Evolutionary conservation across 2,113 vertebrate species (phyloP).

Genomic region (Anser brachyrhynchus): DNA sequence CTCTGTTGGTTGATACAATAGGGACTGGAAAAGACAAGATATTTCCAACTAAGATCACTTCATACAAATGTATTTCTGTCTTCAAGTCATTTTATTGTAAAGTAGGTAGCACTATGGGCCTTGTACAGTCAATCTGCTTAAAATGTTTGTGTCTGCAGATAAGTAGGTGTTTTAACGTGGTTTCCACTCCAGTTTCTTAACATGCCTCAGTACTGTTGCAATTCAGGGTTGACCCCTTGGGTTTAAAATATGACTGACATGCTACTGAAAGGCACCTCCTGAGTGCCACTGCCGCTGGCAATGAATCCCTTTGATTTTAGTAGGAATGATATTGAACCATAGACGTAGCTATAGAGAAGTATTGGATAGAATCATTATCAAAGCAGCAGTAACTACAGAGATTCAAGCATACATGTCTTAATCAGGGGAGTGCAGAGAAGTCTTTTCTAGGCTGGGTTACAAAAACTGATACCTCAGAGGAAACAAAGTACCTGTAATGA

Average conservation of each 20-base stretch:
- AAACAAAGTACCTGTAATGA: background rate
- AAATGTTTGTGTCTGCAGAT: background rate
- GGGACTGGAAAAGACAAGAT: background rate
- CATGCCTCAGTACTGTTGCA: background rate
- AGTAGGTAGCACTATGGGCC: background rate
- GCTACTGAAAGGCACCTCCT: background rate
- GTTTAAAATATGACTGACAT: background rate
- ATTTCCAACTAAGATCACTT: background rate
- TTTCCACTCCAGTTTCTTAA: background rate
- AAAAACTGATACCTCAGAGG: background rate
- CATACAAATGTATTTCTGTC: background rate
- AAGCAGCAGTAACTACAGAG: background rate
- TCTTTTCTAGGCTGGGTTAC: background rate
- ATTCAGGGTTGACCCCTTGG: background rate
- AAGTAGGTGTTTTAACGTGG: background rate
- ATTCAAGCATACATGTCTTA: background rate
- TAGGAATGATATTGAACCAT: background rate
- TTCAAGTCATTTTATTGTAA: background rate
- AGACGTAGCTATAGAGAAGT: background rate
- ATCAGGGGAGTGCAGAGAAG: background rate
- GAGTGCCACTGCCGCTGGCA: rapidly evolving
- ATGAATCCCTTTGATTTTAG: background rate
- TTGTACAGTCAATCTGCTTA: background rate
- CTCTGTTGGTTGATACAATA: background rate
- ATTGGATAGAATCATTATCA: background rate